These are phyloP conservation scores for Hyposoter didymator DNA, from an alignment of 2,888 invertebrate genomes.

Conservation along the genomic window DNA sequence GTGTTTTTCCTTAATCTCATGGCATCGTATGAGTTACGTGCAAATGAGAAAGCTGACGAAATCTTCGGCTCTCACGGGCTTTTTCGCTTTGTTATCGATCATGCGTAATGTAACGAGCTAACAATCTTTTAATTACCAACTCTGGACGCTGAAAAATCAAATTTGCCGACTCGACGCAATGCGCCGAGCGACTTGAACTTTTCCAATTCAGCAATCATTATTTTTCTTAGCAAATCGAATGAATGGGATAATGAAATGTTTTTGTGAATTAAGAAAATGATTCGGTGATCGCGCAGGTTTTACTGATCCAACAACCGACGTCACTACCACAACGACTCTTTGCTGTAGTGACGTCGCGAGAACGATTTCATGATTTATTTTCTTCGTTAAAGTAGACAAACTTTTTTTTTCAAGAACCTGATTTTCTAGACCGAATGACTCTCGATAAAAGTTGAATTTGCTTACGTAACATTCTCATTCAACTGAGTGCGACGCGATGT, in stretches of 20 bases:
- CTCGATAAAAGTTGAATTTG: not conserved
- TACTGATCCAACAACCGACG: no score
- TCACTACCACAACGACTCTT: no score
- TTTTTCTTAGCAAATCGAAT: no score
- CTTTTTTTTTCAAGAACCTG: not conserved
- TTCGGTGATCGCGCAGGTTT: no score
- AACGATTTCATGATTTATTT: not conserved
- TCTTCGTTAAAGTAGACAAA: not conserved
- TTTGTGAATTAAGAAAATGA: no score
- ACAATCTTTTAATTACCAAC: constrained; percentile 39
- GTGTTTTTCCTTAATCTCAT: constrained; percentile 3
- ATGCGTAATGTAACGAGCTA: constrained; percentile 44
- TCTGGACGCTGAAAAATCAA: constrained; percentile 1
- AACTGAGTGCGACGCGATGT: constrained; percentile 2
- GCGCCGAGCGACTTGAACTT: no score
- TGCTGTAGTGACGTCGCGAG: not conserved
- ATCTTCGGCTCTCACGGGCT: constrained; percentile 51
- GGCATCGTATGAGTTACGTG: constrained; percentile 40
- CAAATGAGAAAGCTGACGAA: constrained; percentile 53
- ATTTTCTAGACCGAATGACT: not conserved
- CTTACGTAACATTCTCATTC: not conserved
- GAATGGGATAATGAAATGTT: no score
- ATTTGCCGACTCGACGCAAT: not conserved
- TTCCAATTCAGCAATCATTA: no score
- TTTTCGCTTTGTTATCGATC: constrained; percentile 47